phyloP scores from a whole-genome alignment of 2,797 vertebrate species.

The Sebastes matsubarae region DNA sequence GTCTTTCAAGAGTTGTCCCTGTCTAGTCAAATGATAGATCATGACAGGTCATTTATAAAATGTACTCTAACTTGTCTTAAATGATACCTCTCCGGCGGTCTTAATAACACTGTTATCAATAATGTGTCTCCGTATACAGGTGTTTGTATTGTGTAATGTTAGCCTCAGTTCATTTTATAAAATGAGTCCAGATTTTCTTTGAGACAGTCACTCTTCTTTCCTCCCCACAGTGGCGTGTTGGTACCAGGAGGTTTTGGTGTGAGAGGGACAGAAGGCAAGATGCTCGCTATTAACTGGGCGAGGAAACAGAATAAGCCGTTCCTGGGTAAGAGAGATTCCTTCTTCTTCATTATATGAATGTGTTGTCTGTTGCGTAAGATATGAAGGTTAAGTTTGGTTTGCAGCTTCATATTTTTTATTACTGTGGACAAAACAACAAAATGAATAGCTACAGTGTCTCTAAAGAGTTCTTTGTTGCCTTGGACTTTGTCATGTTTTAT shows the following conservation, averaged over 20 bases:
- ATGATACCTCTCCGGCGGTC: background rate
- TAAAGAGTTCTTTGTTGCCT: background rate
- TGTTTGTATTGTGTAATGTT: background rate
- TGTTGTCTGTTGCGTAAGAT: background rate
- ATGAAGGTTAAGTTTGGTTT: background rate
- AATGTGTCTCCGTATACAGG: background rate
- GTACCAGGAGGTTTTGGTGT: conserved; percentile 96
- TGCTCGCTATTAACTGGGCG: conserved; percentile 94
- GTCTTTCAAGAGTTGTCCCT: too few relatives aligned
- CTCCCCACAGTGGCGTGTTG: conserved; percentile 87
- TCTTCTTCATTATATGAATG: background rate
- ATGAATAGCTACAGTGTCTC: background rate
- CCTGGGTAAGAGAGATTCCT: conserved; percentile 83
- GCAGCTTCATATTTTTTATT: background rate
- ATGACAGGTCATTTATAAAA: background rate
- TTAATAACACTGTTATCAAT: background rate
- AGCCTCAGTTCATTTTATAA: background rate
- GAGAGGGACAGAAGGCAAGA: conserved; percentile 96
- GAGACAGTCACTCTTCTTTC: background rate
- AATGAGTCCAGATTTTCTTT: too few relatives aligned
- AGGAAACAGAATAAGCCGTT: conserved; percentile 95
- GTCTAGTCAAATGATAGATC: background rate
- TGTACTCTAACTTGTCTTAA: background rate
- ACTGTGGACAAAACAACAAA: background rate
- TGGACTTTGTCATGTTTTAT: background rate